phyloP scores from a whole-genome alignment of 2,888 invertebrate genomes.

The Nemoura dubitans region DNA sequence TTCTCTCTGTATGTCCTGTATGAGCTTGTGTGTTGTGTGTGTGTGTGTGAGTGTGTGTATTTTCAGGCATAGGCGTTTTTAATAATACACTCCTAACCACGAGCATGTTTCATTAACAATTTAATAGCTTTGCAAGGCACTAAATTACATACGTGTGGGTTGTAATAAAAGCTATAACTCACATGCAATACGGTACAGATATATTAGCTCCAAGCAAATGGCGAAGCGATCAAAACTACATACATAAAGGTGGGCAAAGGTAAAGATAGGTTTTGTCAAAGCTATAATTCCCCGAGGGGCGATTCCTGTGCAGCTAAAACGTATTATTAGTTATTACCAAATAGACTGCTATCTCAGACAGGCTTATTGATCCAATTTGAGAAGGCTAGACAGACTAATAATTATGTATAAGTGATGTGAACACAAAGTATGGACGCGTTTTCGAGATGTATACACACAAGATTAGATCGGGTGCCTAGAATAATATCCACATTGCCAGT shows the following conservation, averaged over 20 bases:
- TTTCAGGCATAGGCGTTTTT: constrained; percentile 43
- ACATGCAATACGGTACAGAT: constrained; percentile 29
- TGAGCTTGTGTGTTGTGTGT: too few species aligned
- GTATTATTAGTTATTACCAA: constrained; percentile 27
- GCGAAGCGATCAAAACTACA: constrained; percentile 23
- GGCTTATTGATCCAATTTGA: constrained; percentile 1
- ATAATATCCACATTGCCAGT: not conserved
- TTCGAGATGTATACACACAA: not conserved
- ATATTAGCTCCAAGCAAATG: constrained; percentile 13
- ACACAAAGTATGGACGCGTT: not conserved
- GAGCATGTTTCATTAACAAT: constrained; percentile 48
- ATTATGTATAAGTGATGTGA: not conserved
- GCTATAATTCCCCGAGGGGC: not conserved
- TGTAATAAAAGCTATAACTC: constrained; percentile 34
- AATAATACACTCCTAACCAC: constrained; percentile 45
- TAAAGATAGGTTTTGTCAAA: constrained; percentile 36
- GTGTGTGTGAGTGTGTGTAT: not conserved
- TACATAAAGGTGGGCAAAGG: constrained; percentile 27
- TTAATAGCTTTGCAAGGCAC: constrained; percentile 49
- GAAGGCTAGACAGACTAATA: not conserved
- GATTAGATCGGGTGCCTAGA: not conserved
- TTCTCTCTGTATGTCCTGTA: not conserved
- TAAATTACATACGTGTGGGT: constrained; percentile 46
- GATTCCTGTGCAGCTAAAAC: not conserved
- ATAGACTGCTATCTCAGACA: constrained; percentile 14